phyloP scores from a whole-genome alignment of 2,113 vertebrate genomes.

The Dicerorhinus sumatrensis region DNA sequence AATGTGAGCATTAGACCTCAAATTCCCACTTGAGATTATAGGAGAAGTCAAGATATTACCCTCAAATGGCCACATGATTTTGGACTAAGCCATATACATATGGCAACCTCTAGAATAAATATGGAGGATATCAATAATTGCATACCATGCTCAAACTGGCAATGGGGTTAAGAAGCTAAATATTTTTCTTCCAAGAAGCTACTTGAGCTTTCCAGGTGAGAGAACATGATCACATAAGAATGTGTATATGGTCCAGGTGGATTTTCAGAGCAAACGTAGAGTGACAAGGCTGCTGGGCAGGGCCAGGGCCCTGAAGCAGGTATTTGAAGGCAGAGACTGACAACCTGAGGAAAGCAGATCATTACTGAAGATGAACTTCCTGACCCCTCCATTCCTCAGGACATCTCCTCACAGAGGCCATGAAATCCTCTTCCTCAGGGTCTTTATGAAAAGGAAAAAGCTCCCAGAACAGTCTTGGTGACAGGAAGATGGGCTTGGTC shows the following conservation, averaged over 20 bases:
- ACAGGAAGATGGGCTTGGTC: neutral
- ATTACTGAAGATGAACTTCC: neutral
- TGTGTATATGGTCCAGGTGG: neutral
- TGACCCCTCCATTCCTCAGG: neutral
- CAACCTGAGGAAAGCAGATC: neutral
- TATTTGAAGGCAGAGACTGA: neutral
- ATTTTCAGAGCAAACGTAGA: neutral
- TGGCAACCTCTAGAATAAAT: slow-evolving; percentile 29
- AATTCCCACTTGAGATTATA: neutral
- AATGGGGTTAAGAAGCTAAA: neutral
- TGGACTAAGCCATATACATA: neutral
- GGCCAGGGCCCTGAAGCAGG: neutral
- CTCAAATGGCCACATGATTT: neutral
- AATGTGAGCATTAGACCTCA: neutral
- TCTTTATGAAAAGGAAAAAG: neutral
- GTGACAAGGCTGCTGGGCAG: neutral
- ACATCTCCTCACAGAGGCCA: neutral
- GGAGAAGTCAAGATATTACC: neutral
- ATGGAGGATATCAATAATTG: neutral
- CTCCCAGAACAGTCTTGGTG: neutral
- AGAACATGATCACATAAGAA: neutral
- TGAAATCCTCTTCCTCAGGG: neutral
- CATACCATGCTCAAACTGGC: neutral
- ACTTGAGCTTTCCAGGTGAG: neutral
- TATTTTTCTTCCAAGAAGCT: neutral